These are phyloP conservation scores for Brachionus manjavacas DNA, from an alignment of 1,140 invertebrate genomes.

Conservation along the genomic window DNA sequence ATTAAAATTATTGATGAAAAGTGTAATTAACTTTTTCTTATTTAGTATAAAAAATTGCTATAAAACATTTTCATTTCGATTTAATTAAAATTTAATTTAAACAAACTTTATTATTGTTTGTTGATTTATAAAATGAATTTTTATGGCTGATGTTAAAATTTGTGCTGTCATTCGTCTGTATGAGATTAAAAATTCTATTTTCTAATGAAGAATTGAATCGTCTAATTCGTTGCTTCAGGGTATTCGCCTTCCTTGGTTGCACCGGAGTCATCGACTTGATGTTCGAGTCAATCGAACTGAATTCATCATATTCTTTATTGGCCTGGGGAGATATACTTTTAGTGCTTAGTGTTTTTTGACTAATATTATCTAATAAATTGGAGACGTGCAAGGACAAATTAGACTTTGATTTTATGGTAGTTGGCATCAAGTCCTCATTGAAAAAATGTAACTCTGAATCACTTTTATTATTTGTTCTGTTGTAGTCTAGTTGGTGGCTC, in stretches of 20 bases:
- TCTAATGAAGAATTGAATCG: constrained; percentile 20
- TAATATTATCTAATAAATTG: not conserved
- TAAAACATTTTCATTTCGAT: not conserved
- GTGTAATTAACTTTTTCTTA: not conserved
- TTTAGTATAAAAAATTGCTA: not conserved
- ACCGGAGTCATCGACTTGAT: not conserved
- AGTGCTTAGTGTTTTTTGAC: not conserved
- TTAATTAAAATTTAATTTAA: constrained; percentile 20
- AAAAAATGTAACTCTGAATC: not conserved
- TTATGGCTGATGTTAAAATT: not conserved
- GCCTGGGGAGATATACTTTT: not conserved
- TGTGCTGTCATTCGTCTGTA: not conserved
- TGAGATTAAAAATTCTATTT: constrained; percentile 14
- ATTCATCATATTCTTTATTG: not conserved
- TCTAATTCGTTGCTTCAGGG: not conserved
- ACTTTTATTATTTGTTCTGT: not conserved
- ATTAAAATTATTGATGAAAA: not conserved
- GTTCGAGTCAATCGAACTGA: not conserved
- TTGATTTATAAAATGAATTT: constrained; percentile 8
- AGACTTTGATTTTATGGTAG: not conserved
- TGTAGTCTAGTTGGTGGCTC: not conserved
- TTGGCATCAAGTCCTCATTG: not conserved
- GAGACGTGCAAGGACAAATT: not conserved
- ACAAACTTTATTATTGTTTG: constrained; percentile 36
- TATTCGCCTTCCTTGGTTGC: not conserved